Evolutionary conservation across 2,888 invertebrate species (phyloP), one percentile per base, ranked within the genome.

Genomic region (Criorhina ranunculi): DNA sequence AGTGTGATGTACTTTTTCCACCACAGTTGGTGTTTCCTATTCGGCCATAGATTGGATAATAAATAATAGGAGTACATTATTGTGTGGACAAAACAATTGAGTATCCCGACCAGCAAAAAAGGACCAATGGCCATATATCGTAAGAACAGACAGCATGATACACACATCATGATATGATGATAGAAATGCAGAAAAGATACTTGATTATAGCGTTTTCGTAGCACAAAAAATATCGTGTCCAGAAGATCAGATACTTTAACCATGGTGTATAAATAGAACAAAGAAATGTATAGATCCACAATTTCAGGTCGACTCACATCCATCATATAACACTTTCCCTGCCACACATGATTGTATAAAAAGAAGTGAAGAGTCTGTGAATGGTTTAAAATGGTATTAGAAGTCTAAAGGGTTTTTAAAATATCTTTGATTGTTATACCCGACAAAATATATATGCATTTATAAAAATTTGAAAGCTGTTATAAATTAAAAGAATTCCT

Each of bases 21-120:
- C 95, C 95, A 95, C 0, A 95, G 89, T 64, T 94, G 95, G 64
- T 94, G 92, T 88, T 95, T 95, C 88, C 95, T 93, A 55, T 93
- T 93, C 0, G 96, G 95, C 60, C 95, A 93, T 67, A 95, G 92
- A 0, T 96, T 95, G 0, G 96, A 94, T 69, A 96, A 88, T 6
- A 96, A 93, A 89, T 97, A 98, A 90, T 98, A 96, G 0, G 93
- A 92, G 89, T 98, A 98, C 97, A 98, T 97, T 29, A 96, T 90
- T 0, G 94, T 90, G 89, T 98, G 97, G 0, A 98, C 96, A 79
- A 95, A 94, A 0, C 93, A 93, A 89, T 97, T 98, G 19, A 96
- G 89, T 0, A 94, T 89, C 0, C 95, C 95, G 24, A 96, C 91
- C 78, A 94, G 92, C 5, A 94, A 92, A 0, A 93, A 94, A 88